A percentile compares a stretch with the other conserved stretches of the same genome.
These are phyloP conservation scores for Caenorhabditis becei DNA, from an alignment of 2,888 invertebrate species.

Conservation along the genomic window DNA sequence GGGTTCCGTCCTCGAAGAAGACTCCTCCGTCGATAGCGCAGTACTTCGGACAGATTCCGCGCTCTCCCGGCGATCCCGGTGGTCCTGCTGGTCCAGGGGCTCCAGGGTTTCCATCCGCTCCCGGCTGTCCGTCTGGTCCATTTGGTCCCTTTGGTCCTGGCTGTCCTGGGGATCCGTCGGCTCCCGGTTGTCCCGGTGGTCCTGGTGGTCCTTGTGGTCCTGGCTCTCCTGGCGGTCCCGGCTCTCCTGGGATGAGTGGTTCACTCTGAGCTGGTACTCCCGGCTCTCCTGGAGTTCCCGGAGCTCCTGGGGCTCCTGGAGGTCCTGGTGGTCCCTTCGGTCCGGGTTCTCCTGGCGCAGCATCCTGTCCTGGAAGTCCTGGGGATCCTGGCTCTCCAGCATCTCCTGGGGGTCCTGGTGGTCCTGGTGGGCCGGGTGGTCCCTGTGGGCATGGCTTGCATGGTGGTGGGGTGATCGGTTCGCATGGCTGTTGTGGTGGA, in stretches of 20 bases:
- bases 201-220: conserved; percentile 68
- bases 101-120: conserved; percentile 67
- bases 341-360: no score
- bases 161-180: conserved; percentile 64
- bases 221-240: conserved; percentile 68
- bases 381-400: conserved; percentile 71
- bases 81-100: conserved; percentile 67
- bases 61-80: conserved; percentile 67
- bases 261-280: conserved; percentile 67
- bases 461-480: conserved; percentile 66
- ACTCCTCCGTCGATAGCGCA: conserved; percentile 72
- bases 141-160: conserved; percentile 64
- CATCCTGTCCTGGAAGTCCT: conserved; percentile 71
- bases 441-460: conserved; percentile 70
- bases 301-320: conserved; percentile 72
- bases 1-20: conserved; percentile 72
- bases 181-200: conserved; percentile 65
- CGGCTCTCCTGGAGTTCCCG: conserved; percentile 71
- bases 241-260: conserved; percentile 71
- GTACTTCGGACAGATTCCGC: conserved; percentile 70
- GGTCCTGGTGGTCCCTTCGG: conserved; percentile 76
- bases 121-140: conserved; percentile 62
- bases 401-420: conserved; percentile 65
- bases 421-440: conserved; percentile 66
- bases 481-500: conserved; percentile 68